phyloP scores from a whole-genome alignment of 1,140 invertebrate genomes.

The Stegodyphus dumicola region DNA sequence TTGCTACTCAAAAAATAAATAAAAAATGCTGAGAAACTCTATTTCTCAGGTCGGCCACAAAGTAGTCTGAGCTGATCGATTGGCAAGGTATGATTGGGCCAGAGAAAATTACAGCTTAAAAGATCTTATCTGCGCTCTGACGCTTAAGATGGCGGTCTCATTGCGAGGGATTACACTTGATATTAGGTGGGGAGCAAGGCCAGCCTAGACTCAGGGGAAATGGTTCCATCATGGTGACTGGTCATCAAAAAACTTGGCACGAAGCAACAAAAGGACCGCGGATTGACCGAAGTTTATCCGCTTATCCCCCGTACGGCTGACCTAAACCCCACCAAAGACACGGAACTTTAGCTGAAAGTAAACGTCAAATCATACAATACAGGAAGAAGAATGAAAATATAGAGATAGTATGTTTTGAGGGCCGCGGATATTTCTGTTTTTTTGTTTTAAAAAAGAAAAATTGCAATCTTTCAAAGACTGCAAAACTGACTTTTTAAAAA shows the following conservation, averaged over 20 bases:
- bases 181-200: slow-evolving; percentile 51
- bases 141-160: slow-evolving; percentile 54
- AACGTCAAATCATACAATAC: slow-evolving; percentile 35
- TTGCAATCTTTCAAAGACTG: too few relatives aligned
- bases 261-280: slow-evolving; percentile 47
- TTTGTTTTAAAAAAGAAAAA: too few relatives aligned
- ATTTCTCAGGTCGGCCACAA: slow-evolving; percentile 7
- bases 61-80: slow-evolving; percentile 33
- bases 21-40: background rate
- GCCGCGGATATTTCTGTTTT: too few relatives aligned
- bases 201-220: slow-evolving; percentile 38
- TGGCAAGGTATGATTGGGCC: slow-evolving; percentile 55
- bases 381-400: slow-evolving; percentile 44
- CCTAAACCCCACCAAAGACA: slow-evolving; percentile 19
- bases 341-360: slow-evolving; percentile 47
- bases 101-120: slow-evolving; percentile 60
- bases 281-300: slow-evolving; percentile 54
- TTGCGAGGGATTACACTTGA: slow-evolving; percentile 57
- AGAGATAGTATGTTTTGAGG: background rate
- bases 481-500: too few relatives aligned
- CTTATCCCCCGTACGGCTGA: slow-evolving; percentile 19
- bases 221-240: slow-evolving; percentile 45
- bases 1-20: background rate
- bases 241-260: slow-evolving; percentile 61
- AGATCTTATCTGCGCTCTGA: slow-evolving; percentile 53